Percentiles rank a stretch among this genome's conserved stretches.
Evolutionary conservation across 2,888 invertebrate genomes (phyloP).

Genomic region (Spilarctia lutea): DNA sequence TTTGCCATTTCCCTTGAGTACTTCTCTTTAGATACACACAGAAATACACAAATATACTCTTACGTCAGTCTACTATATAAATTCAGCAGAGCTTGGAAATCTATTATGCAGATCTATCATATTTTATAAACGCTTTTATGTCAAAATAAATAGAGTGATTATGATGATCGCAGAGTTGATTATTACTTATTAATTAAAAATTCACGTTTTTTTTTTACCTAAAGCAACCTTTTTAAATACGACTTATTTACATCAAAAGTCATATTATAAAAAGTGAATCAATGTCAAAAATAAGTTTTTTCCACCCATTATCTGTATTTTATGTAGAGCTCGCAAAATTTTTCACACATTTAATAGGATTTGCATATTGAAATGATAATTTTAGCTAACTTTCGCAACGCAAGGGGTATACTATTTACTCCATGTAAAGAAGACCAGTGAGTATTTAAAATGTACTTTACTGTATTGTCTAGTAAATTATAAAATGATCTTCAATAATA

Average conservation of each 20-base stretch:
- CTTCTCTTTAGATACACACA: background rate
- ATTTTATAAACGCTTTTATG: too few species aligned
- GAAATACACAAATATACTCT: too few species aligned
- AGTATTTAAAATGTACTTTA: background rate
- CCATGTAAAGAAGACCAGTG: background rate
- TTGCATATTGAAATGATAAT: background rate
- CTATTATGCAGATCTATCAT: background rate
- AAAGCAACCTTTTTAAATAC: background rate
- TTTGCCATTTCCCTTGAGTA: background rate
- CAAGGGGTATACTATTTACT: background rate
- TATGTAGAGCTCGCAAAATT: background rate
- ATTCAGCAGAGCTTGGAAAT: background rate
- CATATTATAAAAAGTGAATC: background rate
- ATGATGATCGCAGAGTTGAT: too few species aligned
- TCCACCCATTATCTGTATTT: background rate
- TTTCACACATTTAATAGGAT: background rate
- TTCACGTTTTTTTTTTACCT: background rate
- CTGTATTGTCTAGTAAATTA: too few species aligned
- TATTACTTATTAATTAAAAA: background rate
- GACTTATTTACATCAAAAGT: background rate
- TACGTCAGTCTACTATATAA: too few species aligned
- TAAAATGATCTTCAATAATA: background rate
- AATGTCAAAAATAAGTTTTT: background rate
- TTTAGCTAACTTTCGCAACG: background rate
- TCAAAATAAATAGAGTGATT: too few species aligned